Conservation (phyloP, 2,797 vertebrate species). For the Trichosurus vulpecula region DNA sequence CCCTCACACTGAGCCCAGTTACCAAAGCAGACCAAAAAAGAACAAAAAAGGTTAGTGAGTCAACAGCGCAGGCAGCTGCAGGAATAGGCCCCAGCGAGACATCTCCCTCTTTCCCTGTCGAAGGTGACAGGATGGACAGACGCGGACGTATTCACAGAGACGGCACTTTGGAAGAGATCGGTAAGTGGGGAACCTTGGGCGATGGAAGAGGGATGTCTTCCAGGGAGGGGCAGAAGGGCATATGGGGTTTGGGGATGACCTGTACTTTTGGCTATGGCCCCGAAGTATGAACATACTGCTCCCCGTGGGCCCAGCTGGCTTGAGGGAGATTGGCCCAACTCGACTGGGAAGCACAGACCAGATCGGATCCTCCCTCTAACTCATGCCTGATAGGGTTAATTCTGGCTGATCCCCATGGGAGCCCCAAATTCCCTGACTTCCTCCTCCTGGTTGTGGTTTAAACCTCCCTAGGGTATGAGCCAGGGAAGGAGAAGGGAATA, state of each 20-base stretch:
- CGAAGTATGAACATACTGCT: neutral
- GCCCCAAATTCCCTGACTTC: neutral
- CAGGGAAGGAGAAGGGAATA: neutral
- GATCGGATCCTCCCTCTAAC: neutral
- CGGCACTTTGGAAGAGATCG: slow-evolving; percentile 62
- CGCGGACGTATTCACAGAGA: slow-evolving; percentile 56
- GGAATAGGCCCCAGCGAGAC: neutral
- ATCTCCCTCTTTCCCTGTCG: neutral
- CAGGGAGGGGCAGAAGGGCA: neutral
- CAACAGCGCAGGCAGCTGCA: slow-evolving; percentile 58
- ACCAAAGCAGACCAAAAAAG: slow-evolving; percentile 85
- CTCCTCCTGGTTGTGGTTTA: neutral
- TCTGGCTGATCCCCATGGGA: neutral
- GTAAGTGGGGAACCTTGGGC: neutral
- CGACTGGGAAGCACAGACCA: neutral
- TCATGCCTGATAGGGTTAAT: neutral
- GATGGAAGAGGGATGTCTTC: fast-evolving
- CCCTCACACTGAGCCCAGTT: slow-evolving; percentile 95
- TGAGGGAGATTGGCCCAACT: neutral
- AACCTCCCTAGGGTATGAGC: neutral
- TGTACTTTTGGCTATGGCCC: neutral
- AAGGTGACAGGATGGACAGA: neutral
- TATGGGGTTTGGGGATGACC: neutral
- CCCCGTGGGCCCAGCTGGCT: neutral
- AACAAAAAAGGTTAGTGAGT: slow-evolving; percentile 89